A percentile compares a stretch with the other conserved stretches of the same genome.
These are phyloP conservation scores for Crotophaga sulcirostris DNA, from an alignment of 2,113 vertebrate species.

Conservation along the genomic window DNA sequence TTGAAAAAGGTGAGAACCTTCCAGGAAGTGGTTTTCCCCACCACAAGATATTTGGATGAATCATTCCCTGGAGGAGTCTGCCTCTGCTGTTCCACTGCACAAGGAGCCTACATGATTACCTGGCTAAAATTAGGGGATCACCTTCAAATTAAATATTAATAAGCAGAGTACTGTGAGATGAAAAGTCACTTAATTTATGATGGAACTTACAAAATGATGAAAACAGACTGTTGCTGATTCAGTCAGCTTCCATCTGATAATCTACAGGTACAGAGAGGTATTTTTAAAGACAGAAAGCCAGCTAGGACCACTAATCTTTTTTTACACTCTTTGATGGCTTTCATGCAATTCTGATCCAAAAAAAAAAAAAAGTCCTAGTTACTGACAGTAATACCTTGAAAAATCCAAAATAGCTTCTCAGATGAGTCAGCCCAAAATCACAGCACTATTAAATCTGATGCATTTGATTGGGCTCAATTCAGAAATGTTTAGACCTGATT, in stretches of 20 bases:
- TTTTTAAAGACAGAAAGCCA: constrained; percentile 37
- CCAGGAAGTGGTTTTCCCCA: not conserved
- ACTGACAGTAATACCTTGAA: constrained; percentile 52
- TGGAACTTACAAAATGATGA: not conserved
- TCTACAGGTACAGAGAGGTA: not conserved
- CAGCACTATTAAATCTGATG: constrained; percentile 37
- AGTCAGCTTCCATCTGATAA: not conserved
- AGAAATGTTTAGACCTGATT: constrained; percentile 58
- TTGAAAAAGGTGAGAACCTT: not conserved
- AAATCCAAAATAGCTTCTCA: constrained; percentile 55
- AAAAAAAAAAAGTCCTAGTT: constrained; percentile 9
- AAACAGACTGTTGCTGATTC: not conserved
- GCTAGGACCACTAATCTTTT: not conserved
- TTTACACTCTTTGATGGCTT: constrained; percentile 11
- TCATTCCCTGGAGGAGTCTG: constrained; percentile 1
- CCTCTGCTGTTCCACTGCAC: not conserved
- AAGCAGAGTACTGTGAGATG: not conserved
- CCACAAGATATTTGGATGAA: not conserved
- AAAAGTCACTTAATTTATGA: not conserved
- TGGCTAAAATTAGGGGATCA: not conserved
- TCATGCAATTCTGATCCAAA: not conserved
- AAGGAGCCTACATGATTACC: not conserved
- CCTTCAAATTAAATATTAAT: constrained; percentile 6
- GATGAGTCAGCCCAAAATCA: constrained; percentile 61
- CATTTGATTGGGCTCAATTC: constrained; percentile 42